phyloP scores from a whole-genome alignment of 2,888 invertebrate genomes.

The Drosophila limbata region DNA sequence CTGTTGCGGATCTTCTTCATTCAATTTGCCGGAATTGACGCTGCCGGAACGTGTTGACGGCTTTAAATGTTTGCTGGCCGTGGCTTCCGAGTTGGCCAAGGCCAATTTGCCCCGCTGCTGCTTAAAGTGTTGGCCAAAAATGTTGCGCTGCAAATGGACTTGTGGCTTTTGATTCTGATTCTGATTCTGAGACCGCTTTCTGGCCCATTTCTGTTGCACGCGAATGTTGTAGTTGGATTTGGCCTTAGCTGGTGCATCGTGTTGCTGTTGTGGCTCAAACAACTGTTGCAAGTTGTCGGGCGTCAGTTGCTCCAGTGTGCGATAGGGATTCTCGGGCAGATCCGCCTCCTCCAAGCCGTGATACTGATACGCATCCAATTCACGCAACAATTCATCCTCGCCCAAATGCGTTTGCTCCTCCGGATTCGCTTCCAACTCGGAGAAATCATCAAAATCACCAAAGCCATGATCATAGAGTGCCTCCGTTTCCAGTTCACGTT shows the following conservation, averaged over 20 bases:
- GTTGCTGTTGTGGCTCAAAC: constrained; percentile 70
- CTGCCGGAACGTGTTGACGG: constrained; percentile 57
- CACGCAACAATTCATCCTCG: constrained; percentile 77
- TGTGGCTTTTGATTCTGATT: constrained; percentile 67
- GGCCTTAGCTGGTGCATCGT: constrained; percentile 47
- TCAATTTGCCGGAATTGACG: constrained; percentile 4
- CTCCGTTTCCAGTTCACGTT: constrained; percentile 52
- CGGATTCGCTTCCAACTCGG: constrained; percentile 66
- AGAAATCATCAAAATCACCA: constrained; percentile 73
- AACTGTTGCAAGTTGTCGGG: constrained; percentile 78
- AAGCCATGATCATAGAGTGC: constrained; percentile 46
- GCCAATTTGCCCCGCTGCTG: constrained; percentile 71
- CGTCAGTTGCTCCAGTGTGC: constrained; percentile 66
- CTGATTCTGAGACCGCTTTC: constrained; percentile 79
- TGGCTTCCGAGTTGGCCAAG: constrained; percentile 78
- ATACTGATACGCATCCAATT: constrained; percentile 81
- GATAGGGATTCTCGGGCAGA: constrained; percentile 73
- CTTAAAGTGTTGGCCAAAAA: constrained; percentile 79
- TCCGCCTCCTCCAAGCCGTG: constrained; percentile 76
- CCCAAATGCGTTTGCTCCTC: constrained; percentile 62
- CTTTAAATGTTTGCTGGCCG: constrained; percentile 76
- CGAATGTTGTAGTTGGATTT: constrained; percentile 72
- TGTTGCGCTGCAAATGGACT: constrained; percentile 70
- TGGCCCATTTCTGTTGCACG: constrained; percentile 82
- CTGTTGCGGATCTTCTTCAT: constrained; percentile 5